A percentile compares a stretch with the other conserved stretches of the same genome.
Evolutionary conservation across 2,888 invertebrate species (phyloP).

Genomic region (Pyrrhosoma nymphula): DNA sequence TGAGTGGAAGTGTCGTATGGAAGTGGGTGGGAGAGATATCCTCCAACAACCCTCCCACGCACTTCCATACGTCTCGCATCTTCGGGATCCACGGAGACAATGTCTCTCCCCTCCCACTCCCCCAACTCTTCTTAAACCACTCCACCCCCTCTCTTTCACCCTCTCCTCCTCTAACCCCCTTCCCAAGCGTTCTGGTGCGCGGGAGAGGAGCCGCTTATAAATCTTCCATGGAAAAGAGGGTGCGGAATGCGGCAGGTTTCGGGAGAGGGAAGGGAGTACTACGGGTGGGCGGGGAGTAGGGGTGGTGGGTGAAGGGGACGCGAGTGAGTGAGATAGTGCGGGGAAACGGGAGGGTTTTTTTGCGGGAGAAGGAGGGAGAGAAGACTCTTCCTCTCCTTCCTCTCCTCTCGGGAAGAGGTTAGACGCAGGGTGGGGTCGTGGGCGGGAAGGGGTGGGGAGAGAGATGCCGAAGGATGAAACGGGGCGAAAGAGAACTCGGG

Average conservation of each 20-base stretch:
- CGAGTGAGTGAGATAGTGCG: not conserved
- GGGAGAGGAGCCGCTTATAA: slow-evolving; percentile 55
- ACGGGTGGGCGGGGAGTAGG: not conserved
- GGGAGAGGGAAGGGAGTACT: not conserved
- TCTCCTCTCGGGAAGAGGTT: not conserved
- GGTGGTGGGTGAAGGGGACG: not conserved
- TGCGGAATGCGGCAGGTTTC: slow-evolving; percentile 42
- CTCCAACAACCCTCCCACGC: not conserved
- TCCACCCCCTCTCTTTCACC: not conserved
- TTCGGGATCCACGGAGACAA: slow-evolving; percentile 68
- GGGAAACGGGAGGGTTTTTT: too few relatives aligned
- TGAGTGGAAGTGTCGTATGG: not conserved
- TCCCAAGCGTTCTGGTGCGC: not conserved
- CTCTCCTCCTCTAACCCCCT: not conserved
- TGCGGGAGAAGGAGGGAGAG: not conserved
- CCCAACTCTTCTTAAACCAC: slow-evolving; percentile 41
- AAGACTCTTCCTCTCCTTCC: too few relatives aligned
- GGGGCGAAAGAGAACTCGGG: slow-evolving; percentile 63
- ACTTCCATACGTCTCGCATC: slow-evolving; percentile 67
- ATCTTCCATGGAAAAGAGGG: slow-evolving; percentile 64
- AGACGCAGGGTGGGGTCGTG: not conserved
- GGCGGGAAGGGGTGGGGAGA: not conserved
- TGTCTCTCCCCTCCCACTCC: slow-evolving; percentile 45
- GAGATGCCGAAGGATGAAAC: slow-evolving; percentile 63
- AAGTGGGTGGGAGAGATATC: not conserved